Percentiles rank a stretch among this genome's conserved stretches.
Conservation (phyloP, 2,797 vertebrate genomes). For the Otus scops region DNA sequence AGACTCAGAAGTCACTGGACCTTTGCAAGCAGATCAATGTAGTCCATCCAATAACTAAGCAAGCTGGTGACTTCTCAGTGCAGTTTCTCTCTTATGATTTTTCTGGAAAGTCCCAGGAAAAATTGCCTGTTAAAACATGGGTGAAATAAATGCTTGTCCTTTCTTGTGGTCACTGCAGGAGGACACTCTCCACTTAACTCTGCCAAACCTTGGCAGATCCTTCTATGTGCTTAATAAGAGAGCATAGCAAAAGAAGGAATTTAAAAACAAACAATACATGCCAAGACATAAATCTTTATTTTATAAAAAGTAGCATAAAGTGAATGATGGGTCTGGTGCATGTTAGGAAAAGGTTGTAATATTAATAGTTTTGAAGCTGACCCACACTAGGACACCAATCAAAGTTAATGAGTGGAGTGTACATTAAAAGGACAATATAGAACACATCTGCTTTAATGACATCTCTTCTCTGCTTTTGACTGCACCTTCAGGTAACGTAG, state of each 20-base stretch:
- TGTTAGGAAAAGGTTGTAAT: background rate
- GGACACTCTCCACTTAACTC: background rate
- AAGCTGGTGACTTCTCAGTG: background rate
- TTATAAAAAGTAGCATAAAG: background rate
- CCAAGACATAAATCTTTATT: background rate
- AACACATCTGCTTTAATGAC: slow-evolving; percentile 1
- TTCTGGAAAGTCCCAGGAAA: background rate
- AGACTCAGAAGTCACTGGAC: background rate
- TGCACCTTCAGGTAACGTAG: slow-evolving; percentile 2
- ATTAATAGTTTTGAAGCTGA: background rate
- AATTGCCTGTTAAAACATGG: background rate
- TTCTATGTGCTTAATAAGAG: background rate
- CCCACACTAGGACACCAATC: background rate
- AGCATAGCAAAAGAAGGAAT: background rate
- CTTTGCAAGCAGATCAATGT: background rate
- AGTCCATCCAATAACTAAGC: background rate
- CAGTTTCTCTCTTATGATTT: background rate
- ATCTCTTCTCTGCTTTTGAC: slow-evolving; percentile 19
- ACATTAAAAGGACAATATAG: background rate
- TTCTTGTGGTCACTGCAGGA: background rate
- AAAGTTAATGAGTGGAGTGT: slow-evolving; percentile 21
- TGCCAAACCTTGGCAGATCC: background rate
- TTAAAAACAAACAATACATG: background rate
- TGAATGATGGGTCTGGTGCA: background rate
- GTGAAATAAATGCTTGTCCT: background rate